Base-by-base conservation (phyloP, 1,140 invertebrate genomes). In the Lerema accius region DNA sequence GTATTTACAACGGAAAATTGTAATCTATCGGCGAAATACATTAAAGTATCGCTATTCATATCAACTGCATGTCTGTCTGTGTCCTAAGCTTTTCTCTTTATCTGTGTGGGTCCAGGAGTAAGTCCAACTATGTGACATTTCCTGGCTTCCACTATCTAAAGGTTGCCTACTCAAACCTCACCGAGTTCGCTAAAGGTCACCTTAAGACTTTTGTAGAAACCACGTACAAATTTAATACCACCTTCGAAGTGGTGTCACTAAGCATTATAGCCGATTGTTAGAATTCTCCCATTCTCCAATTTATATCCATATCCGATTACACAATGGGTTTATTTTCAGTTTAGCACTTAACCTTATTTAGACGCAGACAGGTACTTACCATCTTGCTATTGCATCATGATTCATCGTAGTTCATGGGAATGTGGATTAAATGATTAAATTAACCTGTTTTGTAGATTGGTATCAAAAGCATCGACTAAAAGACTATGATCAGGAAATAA, bases 101-200 rank as follows among this genome's bases (percentile, higher is more conserved):
- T 76, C 46, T 68, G 46, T 69, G 59, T 55, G 63, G 62, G 76
- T 84, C 84, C 84, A 86, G 81, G 70, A 67, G 75, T 81, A 65
- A 82, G 84, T 85, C 81, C 82, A 84, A 86, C 82, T 87, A 89
- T 84, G 83, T 89, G 84, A 86, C 86, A 89, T 87, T 89, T 89
- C 74, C 80, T 78, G 56, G 74, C 71, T 83, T 80, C 79, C 75
- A 78, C 77, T 81, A 82, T 85, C 82, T 80, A 67, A 89, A 87
- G 84, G 84, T 87, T 84, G 74, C 69, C 66, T 69, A 66, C 67
- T 73, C 68, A 76, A 77, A 76, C 61, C 71, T 67, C 45, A 64
- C 45, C 70, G 63, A 70, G 73, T 71, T 73, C 70, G 68, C 73
- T 70, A 89, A 87, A 89, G 82, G 86, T 89, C 79, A 85, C 69